Base-by-base conservation (phyloP, 2,797 vertebrate genomes). In the Perodicticus potto region DNA sequence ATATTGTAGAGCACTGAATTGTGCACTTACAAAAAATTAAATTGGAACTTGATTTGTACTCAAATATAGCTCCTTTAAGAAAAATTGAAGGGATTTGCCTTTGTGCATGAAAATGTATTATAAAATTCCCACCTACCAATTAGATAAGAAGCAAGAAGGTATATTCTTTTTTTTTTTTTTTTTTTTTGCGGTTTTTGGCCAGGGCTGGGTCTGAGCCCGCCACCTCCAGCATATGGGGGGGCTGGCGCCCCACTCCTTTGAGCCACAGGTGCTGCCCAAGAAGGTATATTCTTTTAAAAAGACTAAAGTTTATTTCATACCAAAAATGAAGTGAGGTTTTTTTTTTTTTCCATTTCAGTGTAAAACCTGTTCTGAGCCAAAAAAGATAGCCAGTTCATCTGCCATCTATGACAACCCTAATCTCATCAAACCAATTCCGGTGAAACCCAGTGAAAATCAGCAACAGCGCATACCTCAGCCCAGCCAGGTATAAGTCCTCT, bases 401-500 rank as follows among this genome's bases (percentile, higher is more conserved):
- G 98, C 99, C 93, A 99, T 99, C 85, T 98, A 98, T 85, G 99
- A 98, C 98, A 99, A 99, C 97, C 99, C 99, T 86, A 99, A 99
- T 98, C 98, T 99, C 78, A 99, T 99, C 98, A 99, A 99, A 96
- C 99, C 99, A 8, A 99, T 99, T 92, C 99, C 99, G 13, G 99
- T 99, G 96, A 99, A 99, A 97, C 99, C 99, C 0, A 98, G 94
- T 43, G 98, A 99, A 59, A 98, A 96, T 34, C 98, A 97, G 82
- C 98, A 98, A 0, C 98, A 97, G 55, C 81, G 29, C 11, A 1
- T 84, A 88, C 97, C 98, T 86, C 98, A 97, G 27, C 98, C 98
- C 97, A 97, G 98, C 97, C 98, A 98, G 98, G 99, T 99, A 97
- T 73, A 43, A 0, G 0, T 63, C 82, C 0, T 94, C 59, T 53